phyloP scores from a whole-genome alignment of 2,113 vertebrate genomes.

The Corapipo altera region DNA sequence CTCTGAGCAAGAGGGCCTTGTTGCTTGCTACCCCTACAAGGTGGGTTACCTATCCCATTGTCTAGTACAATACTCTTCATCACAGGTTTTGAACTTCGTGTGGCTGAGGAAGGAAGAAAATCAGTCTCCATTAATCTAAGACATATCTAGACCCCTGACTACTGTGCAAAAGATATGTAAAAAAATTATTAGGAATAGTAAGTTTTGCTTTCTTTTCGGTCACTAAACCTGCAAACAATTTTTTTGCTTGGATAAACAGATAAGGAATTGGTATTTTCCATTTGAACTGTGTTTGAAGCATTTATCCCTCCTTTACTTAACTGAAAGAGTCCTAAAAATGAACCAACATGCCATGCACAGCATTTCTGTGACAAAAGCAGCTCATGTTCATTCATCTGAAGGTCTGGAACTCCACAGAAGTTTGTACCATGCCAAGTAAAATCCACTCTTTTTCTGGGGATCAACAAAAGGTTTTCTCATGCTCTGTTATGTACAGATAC shows the following conservation, averaged over 20 bases:
- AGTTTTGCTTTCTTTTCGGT: background rate
- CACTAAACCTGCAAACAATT: background rate
- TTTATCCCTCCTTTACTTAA: background rate
- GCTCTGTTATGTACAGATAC: background rate
- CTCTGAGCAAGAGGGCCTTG: background rate
- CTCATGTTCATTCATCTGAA: background rate
- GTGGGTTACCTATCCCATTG: background rate
- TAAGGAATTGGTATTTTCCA: background rate
- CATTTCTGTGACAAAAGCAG: background rate
- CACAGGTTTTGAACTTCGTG: background rate
- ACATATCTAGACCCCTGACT: background rate
- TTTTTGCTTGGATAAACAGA: background rate
- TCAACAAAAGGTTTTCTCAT: background rate
- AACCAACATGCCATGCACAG: fast-evolving
- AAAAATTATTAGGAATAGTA: background rate
- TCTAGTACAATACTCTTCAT: background rate
- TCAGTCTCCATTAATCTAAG: background rate
- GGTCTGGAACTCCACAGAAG: background rate
- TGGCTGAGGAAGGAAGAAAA: background rate
- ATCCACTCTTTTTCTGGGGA: background rate
- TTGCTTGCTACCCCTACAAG: background rate
- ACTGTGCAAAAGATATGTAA: background rate
- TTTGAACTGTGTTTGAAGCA: background rate
- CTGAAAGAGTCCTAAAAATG: background rate
- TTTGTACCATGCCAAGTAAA: background rate